Conservation (phyloP, 2,888 invertebrate genomes). For the Leptothorax acervorum region DNA sequence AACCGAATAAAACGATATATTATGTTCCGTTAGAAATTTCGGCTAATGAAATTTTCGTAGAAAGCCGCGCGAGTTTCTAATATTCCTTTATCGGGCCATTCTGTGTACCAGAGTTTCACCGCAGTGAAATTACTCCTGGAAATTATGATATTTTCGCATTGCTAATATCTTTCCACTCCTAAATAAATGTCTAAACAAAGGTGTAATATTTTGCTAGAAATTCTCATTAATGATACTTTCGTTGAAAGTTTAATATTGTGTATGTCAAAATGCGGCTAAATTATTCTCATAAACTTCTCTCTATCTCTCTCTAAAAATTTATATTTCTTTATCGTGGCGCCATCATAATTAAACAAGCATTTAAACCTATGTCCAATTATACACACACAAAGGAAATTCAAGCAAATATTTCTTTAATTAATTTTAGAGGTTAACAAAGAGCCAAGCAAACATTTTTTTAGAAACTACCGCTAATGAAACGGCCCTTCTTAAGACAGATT, state of each 20-base stretch:
- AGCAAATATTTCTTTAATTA: conserved; percentile 18
- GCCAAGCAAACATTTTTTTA: background rate
- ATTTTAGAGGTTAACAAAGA: conserved; percentile 5
- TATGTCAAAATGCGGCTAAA: background rate
- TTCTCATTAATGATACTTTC: background rate
- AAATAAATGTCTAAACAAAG: conserved; percentile 19
- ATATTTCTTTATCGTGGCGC: background rate
- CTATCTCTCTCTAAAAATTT: background rate
- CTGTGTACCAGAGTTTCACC: conserved; percentile 7
- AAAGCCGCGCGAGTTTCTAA: conserved; percentile 32
- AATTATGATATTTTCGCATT: conserved; percentile 30
- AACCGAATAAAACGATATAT: conserved; percentile 16
- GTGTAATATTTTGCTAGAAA: conserved; percentile 1
- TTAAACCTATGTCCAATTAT: background rate
- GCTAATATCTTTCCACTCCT: background rate
- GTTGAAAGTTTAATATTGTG: background rate
- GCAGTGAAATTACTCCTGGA: conserved; percentile 11
- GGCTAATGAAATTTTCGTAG: conserved; percentile 47
- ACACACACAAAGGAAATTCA: too few relatives aligned
- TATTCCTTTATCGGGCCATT: conserved; percentile 24
- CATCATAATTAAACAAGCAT: background rate
- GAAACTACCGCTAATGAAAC: conserved; percentile 13
- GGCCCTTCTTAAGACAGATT: background rate
- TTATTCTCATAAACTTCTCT: conserved; percentile 11
- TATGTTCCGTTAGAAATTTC: conserved; percentile 28